Evolutionary conservation across 2,888 invertebrate species (phyloP).

Genomic region (Megamerina dolium): DNA sequence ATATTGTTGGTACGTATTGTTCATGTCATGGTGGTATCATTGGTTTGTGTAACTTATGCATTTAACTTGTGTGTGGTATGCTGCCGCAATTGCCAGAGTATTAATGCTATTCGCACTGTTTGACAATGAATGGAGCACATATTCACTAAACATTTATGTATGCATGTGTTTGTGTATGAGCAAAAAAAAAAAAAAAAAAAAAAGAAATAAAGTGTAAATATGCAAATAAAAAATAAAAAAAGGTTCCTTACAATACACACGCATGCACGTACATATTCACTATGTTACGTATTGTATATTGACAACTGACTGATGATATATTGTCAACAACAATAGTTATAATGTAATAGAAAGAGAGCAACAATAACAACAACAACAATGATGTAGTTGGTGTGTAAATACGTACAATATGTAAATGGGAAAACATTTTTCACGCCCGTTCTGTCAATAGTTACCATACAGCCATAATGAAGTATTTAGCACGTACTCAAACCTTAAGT

Average conservation of each 20-base stretch:
- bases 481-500: constrained; percentile 15
- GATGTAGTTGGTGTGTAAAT: too few species aligned
- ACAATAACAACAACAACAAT: constrained; percentile 7
- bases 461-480: constrained; percentile 15
- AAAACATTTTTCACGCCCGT: too few species aligned
- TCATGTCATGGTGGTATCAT: not conserved
- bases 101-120: not conserved
- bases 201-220: too few species aligned
- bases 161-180: not conserved
- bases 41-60: too few species aligned
- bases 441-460: too few species aligned
- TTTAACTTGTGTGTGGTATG: too few species aligned
- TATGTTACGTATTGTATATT: not conserved
- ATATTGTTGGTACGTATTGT: not conserved
- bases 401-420: too few species aligned
- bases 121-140: too few species aligned
- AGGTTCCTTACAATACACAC: not conserved
- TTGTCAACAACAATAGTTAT: constrained; percentile 20
- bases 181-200: not conserved
- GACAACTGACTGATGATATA: constrained; percentile 27
- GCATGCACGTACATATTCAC: not conserved
- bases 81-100: not conserved
- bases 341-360: too few species aligned
- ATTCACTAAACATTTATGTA: too few species aligned
- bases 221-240: not conserved